phyloP scores from a whole-genome alignment of 1,140 invertebrate genomes.

The Drosophila truncata region DNA sequence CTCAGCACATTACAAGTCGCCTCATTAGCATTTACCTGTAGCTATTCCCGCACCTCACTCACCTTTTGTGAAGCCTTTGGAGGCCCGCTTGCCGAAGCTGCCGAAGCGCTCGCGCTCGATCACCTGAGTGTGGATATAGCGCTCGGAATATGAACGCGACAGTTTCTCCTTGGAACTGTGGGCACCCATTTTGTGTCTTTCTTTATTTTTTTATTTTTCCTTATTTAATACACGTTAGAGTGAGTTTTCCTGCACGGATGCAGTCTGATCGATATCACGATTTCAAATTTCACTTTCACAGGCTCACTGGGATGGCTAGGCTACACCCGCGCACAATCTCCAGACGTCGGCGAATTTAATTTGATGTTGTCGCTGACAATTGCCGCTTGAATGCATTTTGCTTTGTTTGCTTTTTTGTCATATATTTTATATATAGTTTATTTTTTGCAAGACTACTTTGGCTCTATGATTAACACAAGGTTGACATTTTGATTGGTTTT shows the following conservation, averaged over 20 bases:
- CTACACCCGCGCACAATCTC: slow-evolving; percentile 67
- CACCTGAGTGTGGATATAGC: slow-evolving; percentile 83
- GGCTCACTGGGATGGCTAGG: slow-evolving; percentile 21
- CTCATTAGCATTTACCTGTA: slow-evolving; percentile 33
- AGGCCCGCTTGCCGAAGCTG: slow-evolving; percentile 86
- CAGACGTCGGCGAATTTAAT: slow-evolving; percentile 67
- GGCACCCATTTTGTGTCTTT: slow-evolving; percentile 87
- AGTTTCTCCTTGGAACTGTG: slow-evolving; percentile 90
- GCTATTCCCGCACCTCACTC: slow-evolving; percentile 27
- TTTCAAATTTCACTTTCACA: slow-evolving; percentile 69
- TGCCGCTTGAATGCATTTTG: slow-evolving; percentile 67
- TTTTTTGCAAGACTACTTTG: slow-evolving; percentile 29
- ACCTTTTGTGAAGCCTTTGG: slow-evolving; percentile 79
- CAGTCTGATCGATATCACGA: slow-evolving; percentile 56
- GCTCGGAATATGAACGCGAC: slow-evolving; percentile 87
- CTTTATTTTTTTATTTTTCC: slow-evolving; percentile 15
- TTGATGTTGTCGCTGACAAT: slow-evolving; percentile 74
- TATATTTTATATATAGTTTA: slow-evolving; percentile 12
- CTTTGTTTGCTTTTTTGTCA: slow-evolving; percentile 17
- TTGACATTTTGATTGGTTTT: slow-evolving; percentile 58
- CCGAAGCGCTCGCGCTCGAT: slow-evolving; percentile 87
- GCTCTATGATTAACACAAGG: slow-evolving; percentile 45
- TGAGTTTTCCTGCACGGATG: slow-evolving; percentile 33
- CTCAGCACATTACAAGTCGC: slow-evolving; percentile 4
- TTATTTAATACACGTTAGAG: slow-evolving; percentile 3